phyloP scores from a whole-genome alignment of 2,113 vertebrate species.

The Protobothrops mucrosquamatus region DNA sequence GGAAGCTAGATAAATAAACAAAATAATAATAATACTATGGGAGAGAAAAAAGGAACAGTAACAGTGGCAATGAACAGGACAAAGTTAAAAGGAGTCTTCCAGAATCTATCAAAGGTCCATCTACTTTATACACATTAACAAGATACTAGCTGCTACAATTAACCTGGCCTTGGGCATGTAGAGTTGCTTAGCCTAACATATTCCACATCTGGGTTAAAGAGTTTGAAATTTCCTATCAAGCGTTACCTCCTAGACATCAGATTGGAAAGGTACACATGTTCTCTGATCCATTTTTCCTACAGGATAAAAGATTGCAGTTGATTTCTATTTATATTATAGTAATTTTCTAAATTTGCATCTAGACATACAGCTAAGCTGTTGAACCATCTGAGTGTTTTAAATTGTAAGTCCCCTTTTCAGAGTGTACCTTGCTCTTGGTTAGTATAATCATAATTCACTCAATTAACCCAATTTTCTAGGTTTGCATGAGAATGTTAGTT shows the following conservation, averaged over 20 bases:
- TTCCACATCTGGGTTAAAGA: neutral
- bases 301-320: neutral
- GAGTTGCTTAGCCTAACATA: neutral
- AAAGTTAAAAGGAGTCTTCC: neutral
- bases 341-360: neutral
- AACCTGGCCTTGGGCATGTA: neutral
- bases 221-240: neutral
- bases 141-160: neutral
- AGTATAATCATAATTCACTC: neutral
- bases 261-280: neutral
- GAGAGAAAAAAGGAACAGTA: neutral
- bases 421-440: neutral
- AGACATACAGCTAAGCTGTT: neutral
- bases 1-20: neutral
- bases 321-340: neutral
- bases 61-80: neutral
- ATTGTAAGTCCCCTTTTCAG: neutral
- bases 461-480: neutral
- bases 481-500: neutral
- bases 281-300: neutral
- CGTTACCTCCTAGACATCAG: neutral
- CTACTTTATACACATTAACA: neutral
- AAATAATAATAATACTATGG: neutral
- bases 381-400: neutral
- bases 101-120: neutral